Base-by-base conservation (phyloP, 2,113 vertebrate genomes). In the Struthio camelus region DNA sequence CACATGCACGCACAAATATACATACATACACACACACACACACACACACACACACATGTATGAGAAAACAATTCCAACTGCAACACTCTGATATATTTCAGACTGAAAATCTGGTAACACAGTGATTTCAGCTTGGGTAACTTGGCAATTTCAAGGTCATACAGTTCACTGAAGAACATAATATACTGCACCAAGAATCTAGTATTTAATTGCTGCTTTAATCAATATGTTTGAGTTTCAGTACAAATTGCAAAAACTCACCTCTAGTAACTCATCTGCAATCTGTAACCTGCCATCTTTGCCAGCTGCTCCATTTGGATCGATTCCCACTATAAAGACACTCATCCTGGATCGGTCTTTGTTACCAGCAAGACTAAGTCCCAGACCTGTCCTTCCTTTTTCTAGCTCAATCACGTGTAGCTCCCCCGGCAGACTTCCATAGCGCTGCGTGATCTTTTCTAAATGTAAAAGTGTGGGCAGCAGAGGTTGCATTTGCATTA, bases 351-450 rank as follows among this genome's bases (percentile, higher is more conserved):
- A 98, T 91, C 99, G 98, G 97, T 99, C 99, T 97, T 98, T 98
- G 98, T 99, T 99, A 44, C 99, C 99, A 48, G 99, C 99, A 97
- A 99, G 98, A 97, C 99, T 99, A 88, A 99, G 99, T 78, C 99
- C 99, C 98, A 99, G 98, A 82, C 99, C 99, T 15, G 98, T 98
- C 72, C 94, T 98, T 86, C 99, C 99, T 98, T 99, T 99, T 97
- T 99, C 99, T 97, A 99, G 97, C 90, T 99, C 99, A 65, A 99
- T 99, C 98, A 99, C 97, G 93, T 99, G 98, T 11, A 99, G 97
- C 50, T 98, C 98, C 6, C 99, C 99, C 2, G 97, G 97, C 20
- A 99, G 98, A 95, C 96, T 97, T 96, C 99, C 99, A 61, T 99
- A 99, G 62, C 98, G 99, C 87, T 99, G 98, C 85, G 96, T 64